These are phyloP conservation scores for Archivesica marissinica DNA, from an alignment of 1,140 invertebrate genomes.

Conservation along the genomic window DNA sequence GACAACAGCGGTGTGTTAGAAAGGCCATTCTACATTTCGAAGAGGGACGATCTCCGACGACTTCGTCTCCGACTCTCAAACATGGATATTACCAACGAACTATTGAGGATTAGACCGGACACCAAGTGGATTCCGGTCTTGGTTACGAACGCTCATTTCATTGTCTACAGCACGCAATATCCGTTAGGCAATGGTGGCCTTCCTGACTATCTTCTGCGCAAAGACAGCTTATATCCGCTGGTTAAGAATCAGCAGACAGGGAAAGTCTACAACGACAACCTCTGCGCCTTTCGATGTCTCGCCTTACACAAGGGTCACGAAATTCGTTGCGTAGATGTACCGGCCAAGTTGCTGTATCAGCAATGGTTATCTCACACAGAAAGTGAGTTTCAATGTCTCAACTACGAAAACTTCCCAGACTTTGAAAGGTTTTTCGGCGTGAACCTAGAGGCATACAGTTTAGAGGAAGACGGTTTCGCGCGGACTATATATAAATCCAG, in stretches of 20 bases:
- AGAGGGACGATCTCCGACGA: neutral
- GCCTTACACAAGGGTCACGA: conserved; percentile 7
- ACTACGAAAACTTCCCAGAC: neutral
- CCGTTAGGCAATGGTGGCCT: neutral
- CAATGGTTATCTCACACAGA: neutral
- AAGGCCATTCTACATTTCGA: conserved; percentile 16
- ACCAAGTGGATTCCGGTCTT: conserved; percentile 12
- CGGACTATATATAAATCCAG: too few species aligned
- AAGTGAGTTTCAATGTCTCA: neutral
- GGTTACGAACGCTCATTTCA: conserved; percentile 9
- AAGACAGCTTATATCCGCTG: neutral
- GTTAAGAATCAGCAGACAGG: neutral
- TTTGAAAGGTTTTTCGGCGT: too few species aligned
- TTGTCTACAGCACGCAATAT: too few species aligned
- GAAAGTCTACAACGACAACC: conserved; percentile 21
- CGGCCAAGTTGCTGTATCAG: neutral
- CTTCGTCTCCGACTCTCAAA: neutral
- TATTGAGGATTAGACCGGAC: neutral
- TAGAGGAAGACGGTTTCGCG: conserved; percentile 30
- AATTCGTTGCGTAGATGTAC: neutral
- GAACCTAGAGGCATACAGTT: too few species aligned
- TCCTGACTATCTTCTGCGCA: neutral
- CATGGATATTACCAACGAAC: neutral
- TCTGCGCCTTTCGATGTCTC: conserved; percentile 38
- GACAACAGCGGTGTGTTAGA: neutral